Percentiles rank a stretch among this genome's conserved stretches.
These are phyloP conservation scores for Neodiprion virginianus DNA, from an alignment of 1,140 invertebrate genomes.

Conservation along the genomic window DNA sequence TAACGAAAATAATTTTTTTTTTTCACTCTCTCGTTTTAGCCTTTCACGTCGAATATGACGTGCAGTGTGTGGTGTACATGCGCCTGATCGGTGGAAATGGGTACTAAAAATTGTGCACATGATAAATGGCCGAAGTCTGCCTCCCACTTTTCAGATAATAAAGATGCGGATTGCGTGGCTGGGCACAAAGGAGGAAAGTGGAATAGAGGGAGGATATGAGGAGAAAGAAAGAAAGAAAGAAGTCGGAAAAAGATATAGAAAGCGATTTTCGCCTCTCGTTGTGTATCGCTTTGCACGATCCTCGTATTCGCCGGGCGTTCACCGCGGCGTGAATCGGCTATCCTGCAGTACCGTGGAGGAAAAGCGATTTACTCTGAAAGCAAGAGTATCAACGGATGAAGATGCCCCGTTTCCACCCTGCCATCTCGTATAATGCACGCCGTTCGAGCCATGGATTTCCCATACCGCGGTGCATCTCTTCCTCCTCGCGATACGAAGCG, in stretches of 20 bases:
- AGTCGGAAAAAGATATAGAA: background rate
- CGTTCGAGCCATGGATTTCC: background rate
- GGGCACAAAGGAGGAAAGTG: background rate
- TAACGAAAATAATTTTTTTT: too few relatives aligned
- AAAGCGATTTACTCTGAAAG: slow-evolving; percentile 15
- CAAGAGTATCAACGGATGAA: slow-evolving; percentile 12
- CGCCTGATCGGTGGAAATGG: too few relatives aligned
- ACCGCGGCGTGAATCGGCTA: background rate
- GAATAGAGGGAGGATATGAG: background rate
- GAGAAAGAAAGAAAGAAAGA: background rate
- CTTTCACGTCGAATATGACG: too few relatives aligned
- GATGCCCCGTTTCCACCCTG: slow-evolving; percentile 1
- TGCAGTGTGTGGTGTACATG: too few relatives aligned
- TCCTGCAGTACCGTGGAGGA: background rate
- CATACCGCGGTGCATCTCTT: background rate
- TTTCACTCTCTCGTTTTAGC: too few relatives aligned
- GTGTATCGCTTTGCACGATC: background rate
- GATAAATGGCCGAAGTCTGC: background rate
- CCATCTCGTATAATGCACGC: slow-evolving; percentile 3
- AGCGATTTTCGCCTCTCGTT: slow-evolving; percentile 1
- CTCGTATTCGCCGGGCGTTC: background rate
- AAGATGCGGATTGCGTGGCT: background rate
- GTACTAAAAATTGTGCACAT: background rate
- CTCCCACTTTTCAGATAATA: background rate
- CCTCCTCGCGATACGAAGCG: background rate